Conservation (phyloP, 1,140 invertebrate genomes). For the Leptinotarsa texana region DNA sequence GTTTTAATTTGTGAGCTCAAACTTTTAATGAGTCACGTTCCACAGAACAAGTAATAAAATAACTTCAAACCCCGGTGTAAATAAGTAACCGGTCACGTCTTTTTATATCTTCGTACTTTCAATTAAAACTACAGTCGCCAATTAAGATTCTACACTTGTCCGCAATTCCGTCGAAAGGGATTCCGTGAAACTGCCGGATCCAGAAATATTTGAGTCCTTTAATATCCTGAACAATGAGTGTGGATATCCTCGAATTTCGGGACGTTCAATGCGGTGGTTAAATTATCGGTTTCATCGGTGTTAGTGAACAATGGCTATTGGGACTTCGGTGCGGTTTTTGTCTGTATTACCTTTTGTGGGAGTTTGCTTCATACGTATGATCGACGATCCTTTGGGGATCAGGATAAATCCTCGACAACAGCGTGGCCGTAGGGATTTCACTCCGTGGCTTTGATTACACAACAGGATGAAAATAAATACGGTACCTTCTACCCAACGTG, state of each 20-base stretch:
- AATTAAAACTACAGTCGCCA: slow-evolving; percentile 17
- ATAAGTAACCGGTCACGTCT: slow-evolving; percentile 14
- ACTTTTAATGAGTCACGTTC: neutral
- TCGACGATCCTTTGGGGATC: neutral
- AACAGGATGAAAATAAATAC: neutral
- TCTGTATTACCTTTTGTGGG: neutral
- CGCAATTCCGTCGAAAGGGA: slow-evolving; percentile 7
- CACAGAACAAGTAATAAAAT: neutral
- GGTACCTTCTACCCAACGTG: too few relatives aligned
- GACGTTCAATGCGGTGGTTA: neutral
- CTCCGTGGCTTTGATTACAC: neutral
- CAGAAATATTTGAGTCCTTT: slow-evolving; percentile 16
- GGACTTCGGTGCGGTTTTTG: neutral
- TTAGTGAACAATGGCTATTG: neutral
- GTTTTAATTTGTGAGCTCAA: neutral
- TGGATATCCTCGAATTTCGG: neutral
- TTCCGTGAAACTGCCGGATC: neutral
- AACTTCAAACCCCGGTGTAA: neutral
- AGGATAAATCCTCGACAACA: neutral
- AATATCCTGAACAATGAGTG: slow-evolving; percentile 8
- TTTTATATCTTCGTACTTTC: slow-evolving; percentile 10
- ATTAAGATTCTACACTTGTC: slow-evolving; percentile 20
- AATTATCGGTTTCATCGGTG: slow-evolving; percentile 8
- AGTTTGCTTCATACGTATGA: slow-evolving; percentile 2
- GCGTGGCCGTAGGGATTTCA: neutral